Evolutionary conservation across 2,113 vertebrate genomes (phyloP), one percentile per base, ranked within the genome.

Genomic region (Macroglossus sobrinus): DNA sequence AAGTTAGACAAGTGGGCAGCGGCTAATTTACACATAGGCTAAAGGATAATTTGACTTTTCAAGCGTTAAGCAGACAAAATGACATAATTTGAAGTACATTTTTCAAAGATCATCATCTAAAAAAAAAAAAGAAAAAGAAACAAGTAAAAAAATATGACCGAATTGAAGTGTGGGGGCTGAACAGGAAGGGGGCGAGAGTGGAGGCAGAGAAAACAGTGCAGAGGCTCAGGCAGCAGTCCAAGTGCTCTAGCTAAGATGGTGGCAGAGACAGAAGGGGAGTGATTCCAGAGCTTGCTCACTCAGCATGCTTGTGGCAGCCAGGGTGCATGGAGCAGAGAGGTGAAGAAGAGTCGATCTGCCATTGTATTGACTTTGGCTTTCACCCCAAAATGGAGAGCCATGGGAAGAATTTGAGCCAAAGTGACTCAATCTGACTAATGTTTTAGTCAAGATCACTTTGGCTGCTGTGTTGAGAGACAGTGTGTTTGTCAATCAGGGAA

Each of bases 21-120:
- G n/a, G 40, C 68, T 53, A 26, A 47, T 69, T 89, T 35, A 69
- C 12, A 71, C 53, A 13, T 0, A 30, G 22, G 55, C 38, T 74
- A 72, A 11, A 35, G 28, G 71, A 35, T 4, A 80, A 87, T 55
- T 59, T 24, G 63, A 40, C n/a, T 59, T 87, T 90, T 94, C 50
- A 45, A 66, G 66, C 11, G 26, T 21, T 79, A 79, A 92, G 40
- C 66, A 64, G 76, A 35, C 35, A 72, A 55, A 55, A 30, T 43
- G 18, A 91, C 63, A 69, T 43, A 71, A 72, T 74, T 26, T 43
- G 18, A 69, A 63, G 55, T 45, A 45, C 43, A 84, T 82, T 81
- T 92, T 76, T 28, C 64, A 86, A 94, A 90, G 75, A 68, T 64
- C 50, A 33, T 80, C 38, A 24, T 76, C 19, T n/a, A 43, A 71